Conservation (phyloP, 2,888 invertebrate genomes). For the Drosophila robusta region DNA sequence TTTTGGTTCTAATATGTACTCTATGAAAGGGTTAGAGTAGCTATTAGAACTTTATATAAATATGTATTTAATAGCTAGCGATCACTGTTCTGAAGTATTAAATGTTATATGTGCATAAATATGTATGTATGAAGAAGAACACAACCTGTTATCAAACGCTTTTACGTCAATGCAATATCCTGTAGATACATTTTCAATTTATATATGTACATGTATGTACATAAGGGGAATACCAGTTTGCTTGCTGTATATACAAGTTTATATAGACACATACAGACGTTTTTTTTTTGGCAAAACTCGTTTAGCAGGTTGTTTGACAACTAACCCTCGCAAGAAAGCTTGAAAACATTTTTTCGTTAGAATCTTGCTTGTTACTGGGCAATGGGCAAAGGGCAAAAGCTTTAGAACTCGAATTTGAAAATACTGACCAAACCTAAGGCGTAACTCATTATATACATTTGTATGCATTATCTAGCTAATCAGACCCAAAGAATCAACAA, state of each 20-base stretch:
- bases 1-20: too few species aligned
- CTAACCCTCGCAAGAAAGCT: constrained; percentile 12
- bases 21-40: too few species aligned
- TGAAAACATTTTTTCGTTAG: constrained; percentile 22
- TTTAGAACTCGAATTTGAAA: constrained; percentile 16
- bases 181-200: constrained; percentile 32
- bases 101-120: too few species aligned
- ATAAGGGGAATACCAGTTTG: constrained; percentile 43
- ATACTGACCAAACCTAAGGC: constrained; percentile 82
- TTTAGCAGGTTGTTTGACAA: constrained; percentile 60
- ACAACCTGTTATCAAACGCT: constrained; percentile 4
- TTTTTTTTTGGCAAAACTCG: constrained; percentile 64
- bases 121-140: background rate
- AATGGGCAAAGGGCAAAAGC: constrained; percentile 9
- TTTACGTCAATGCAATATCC: constrained; percentile 38
- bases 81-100: too few species aligned
- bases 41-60: too few species aligned
- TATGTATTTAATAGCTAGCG: too few species aligned
- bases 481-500: background rate
- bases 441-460: constrained; percentile 60
- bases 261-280: constrained; percentile 4
- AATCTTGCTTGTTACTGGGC: constrained; percentile 7
- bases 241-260: constrained; percentile 9
- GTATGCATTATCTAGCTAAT: constrained; percentile 16
- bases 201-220: background rate